Base-by-base conservation (phyloP, 2,888 invertebrate species). In the Lottia gigantea region DNA sequence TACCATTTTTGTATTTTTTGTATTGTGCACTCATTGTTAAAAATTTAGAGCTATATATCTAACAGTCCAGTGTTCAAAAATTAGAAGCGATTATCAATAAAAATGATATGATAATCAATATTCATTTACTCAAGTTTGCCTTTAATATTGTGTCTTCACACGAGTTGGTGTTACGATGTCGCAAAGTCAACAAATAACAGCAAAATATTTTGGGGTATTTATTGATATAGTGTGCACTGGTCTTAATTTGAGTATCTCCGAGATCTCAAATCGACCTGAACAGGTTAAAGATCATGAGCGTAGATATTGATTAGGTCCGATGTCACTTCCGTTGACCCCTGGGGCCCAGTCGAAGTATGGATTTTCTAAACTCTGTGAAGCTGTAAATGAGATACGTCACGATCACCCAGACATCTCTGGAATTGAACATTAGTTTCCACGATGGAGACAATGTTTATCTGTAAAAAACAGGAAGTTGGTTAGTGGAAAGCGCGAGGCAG, bases 251-350 rank as follows among this genome's bases (percentile, higher is more conserved):
- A 55, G 55, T 23, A 23, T 19, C 55, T 23, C 55, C 11, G 55
- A 55, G 55, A 55, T 55, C 55, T 55, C 19, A 55, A 19, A 55
- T 55, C 23, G 55, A 55, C 55, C 55, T 23, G 4, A 23, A 23
- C 19, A 55, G 55, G 55, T 23, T 55, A 23, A 55, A 55, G 55
- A 23, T 55, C 55, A 55, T 55, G 55, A 19, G 55, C 55, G 55
- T 23, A 55, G 55, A 55, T 55, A 55, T 55, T 23, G 55, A 55
- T 55, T 55, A 55, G 55, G 19, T 14, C 55, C 14, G 55, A 55
- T 55, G 55, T 55, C 55, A 55, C 23, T 55, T 55, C 55, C 55
- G 55, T 55, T 55, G 55, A 55, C 55, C 55, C 55, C 55, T 55
- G 19, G 55, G 55, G 55, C 19, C 55, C 55, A 55, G 55, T 55